A percentile compares a stretch with the other conserved stretches of the same genome.
Evolutionary conservation across 2,797 vertebrate species (phyloP).

Genomic region (Arrhamphus sclerolepis): DNA sequence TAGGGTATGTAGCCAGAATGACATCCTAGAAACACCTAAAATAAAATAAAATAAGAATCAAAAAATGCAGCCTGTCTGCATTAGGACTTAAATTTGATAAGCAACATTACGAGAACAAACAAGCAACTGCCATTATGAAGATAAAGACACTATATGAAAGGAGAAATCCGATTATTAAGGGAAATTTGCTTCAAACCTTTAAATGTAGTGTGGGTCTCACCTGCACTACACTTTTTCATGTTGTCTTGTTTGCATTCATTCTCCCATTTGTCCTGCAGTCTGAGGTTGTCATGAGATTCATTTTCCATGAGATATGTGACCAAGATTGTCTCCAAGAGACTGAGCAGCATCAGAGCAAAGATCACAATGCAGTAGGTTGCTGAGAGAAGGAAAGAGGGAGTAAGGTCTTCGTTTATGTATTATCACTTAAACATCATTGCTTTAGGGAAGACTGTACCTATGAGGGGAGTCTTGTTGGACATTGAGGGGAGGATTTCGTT

Average conservation of each 20-base stretch:
- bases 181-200: background rate
- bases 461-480: conserved; percentile 81
- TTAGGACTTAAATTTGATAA: no score
- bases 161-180: no score
- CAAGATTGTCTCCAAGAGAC: conserved; percentile 81
- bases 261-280: background rate
- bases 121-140: no score
- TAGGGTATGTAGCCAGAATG: background rate
- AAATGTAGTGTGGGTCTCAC: conserved; percentile 18
- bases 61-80: no score
- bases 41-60: no score
- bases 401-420: background rate
- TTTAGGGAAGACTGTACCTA: conserved; percentile 69
- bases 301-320: conserved; percentile 74
- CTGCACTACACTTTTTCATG: background rate
- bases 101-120: no score
- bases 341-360: conserved; percentile 82
- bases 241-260: conserved; percentile 8
- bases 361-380: conserved; percentile 84
- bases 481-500: conserved; percentile 86
- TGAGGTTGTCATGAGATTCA: conserved; percentile 22
- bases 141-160: no score
- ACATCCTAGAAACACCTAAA: no score
- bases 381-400: conserved; percentile 40
- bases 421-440: background rate